Evolutionary conservation across 2,797 vertebrate species (phyloP).

Genomic region (Todus mexicanus): DNA sequence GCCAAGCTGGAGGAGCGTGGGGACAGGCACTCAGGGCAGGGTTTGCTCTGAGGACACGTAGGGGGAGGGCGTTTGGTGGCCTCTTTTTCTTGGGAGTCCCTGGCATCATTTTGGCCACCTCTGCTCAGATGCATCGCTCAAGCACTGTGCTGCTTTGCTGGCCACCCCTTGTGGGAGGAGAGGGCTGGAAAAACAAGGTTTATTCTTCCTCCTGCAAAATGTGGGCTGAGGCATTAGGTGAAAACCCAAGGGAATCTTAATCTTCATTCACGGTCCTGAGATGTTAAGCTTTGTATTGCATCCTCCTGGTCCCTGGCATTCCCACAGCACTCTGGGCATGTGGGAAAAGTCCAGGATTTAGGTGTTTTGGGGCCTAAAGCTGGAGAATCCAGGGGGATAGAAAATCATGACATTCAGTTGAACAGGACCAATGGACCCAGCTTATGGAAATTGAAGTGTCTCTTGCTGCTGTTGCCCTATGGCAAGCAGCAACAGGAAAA

Average conservation of each 20-base stretch:
- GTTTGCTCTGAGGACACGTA: background rate
- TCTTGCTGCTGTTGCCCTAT: background rate
- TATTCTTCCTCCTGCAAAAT: background rate
- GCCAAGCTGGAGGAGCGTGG: background rate
- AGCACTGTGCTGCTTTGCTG: background rate
- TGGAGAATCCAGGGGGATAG: background rate
- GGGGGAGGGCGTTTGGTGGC: background rate
- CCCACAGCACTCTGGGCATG: background rate
- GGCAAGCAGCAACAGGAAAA: background rate
- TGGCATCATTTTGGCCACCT: background rate
- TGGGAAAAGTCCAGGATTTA: background rate
- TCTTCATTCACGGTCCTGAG: accelerated
- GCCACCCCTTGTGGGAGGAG: background rate
- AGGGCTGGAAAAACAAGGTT: background rate
- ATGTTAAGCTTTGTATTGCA: background rate
- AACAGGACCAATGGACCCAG: background rate
- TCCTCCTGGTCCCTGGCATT: background rate
- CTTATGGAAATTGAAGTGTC: background rate
- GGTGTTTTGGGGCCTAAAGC: background rate
- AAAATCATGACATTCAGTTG: background rate
- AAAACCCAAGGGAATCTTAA: background rate
- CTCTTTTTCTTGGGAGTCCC: background rate
- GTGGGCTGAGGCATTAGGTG: background rate
- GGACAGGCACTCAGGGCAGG: background rate
- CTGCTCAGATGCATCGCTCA: background rate